Conservation (phyloP, 2,888 invertebrate species). For the Lysandra bellargus region DNA sequence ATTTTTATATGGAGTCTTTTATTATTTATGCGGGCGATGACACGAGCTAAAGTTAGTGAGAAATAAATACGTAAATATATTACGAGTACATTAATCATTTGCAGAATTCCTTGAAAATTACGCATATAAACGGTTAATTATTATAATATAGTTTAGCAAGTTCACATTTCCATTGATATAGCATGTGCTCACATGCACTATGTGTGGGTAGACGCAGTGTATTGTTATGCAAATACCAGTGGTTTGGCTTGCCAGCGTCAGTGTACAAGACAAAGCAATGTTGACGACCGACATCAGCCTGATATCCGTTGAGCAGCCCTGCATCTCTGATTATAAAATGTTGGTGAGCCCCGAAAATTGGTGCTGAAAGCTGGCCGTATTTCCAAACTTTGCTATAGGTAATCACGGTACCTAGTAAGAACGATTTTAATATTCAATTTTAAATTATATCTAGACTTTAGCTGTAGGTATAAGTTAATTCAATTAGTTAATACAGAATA, state of each 20-base stretch:
- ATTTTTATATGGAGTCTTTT: no score
- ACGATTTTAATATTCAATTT: neutral
- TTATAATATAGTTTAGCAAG: constrained; percentile 24
- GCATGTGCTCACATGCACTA: constrained; percentile 37
- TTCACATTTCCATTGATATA: constrained; percentile 33
- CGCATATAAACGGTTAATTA: constrained; percentile 17
- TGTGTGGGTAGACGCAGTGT: constrained; percentile 51
- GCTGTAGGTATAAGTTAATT: no score
- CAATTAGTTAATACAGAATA: no score
- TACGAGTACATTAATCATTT: constrained; percentile 5
- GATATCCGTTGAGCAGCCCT: constrained; percentile 66
- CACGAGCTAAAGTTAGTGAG: neutral
- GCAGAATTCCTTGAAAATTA: constrained; percentile 7
- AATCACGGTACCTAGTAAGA: neutral
- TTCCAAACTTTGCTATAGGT: neutral
- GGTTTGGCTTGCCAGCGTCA: constrained; percentile 71
- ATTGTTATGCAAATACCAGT: constrained; percentile 77
- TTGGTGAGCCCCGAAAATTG: neutral
- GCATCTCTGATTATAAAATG: constrained; percentile 46
- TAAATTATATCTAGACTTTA: no score
- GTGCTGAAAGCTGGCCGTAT: neutral
- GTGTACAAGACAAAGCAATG: constrained; percentile 75
- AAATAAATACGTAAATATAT: neutral
- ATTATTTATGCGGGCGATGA: no score
- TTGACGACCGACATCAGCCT: constrained; percentile 71